These are phyloP conservation scores for Dinothrombium tinctorium DNA, from an alignment of 1,140 invertebrate genomes.

Conservation along the genomic window DNA sequence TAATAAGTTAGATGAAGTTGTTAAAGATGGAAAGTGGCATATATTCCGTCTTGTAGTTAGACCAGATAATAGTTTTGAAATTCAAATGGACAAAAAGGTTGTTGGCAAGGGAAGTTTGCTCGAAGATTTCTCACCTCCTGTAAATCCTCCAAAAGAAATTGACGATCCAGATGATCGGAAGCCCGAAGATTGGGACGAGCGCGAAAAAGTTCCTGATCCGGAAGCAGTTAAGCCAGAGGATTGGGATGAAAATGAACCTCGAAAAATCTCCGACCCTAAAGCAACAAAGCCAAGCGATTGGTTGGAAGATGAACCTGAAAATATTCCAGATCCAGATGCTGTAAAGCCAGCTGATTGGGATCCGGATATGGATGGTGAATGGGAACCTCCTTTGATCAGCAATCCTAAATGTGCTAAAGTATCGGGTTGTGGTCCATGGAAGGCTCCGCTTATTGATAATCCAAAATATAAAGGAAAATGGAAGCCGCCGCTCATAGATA, in stretches of 20 bases:
- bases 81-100: slow-evolving; percentile 38
- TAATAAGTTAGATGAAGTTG: slow-evolving; percentile 57
- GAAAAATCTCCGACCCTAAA: slow-evolving; percentile 62
- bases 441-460: slow-evolving; percentile 59
- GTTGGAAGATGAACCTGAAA: slow-evolving; percentile 72
- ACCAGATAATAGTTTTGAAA: slow-evolving; percentile 54
- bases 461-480: slow-evolving; percentile 79
- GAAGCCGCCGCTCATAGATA: slow-evolving; percentile 65
- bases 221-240: slow-evolving; percentile 51
- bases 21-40: slow-evolving; percentile 87
- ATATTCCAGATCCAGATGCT: slow-evolving; percentile 65
- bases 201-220: slow-evolving; percentile 39
- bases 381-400: slow-evolving; percentile 69
- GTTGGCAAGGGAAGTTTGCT: slow-evolving; percentile 63
- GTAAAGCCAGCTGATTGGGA: slow-evolving; percentile 87
- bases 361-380: slow-evolving; percentile 90
- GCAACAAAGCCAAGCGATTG: slow-evolving; percentile 74
- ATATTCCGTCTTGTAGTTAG: slow-evolving; percentile 67
- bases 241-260: slow-evolving; percentile 76
- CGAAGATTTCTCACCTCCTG: slow-evolving; percentile 69
- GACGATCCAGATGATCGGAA: slow-evolving; percentile 75
- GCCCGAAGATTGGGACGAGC: slow-evolving; percentile 87
- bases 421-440: slow-evolving; percentile 77
- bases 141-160: slow-evolving; percentile 85
- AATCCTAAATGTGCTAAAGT: slow-evolving; percentile 68